These are phyloP conservation scores for Metacarcinus magister DNA, from an alignment of 2,888 invertebrate genomes.

Conservation along the genomic window DNA sequence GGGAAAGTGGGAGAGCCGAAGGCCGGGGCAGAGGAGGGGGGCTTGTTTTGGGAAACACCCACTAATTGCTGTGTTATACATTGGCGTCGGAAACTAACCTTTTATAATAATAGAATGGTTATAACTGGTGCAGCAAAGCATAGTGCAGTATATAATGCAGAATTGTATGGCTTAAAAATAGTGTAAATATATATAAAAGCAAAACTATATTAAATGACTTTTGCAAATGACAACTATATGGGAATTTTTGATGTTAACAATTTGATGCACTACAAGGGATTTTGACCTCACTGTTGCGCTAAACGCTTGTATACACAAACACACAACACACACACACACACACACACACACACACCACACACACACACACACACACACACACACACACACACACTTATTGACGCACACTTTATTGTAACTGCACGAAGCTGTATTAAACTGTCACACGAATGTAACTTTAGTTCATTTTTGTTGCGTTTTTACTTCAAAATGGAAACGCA, in stretches of 20 bases:
- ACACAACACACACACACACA: no score
- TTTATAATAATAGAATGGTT: background rate
- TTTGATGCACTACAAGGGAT: background rate
- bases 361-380: background rate
- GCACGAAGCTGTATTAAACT: background rate
- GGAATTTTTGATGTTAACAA: background rate
- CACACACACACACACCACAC: no score
- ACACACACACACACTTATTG: background rate
- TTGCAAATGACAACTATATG: background rate
- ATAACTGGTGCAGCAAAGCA: background rate
- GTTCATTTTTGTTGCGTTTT: background rate
- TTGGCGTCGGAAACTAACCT: background rate
- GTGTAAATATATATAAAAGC: background rate
- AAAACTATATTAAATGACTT: background rate
- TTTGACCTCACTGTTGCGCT: no score
- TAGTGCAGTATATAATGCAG: background rate
- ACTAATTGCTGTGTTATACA: conserved; percentile 13
- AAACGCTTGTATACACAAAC: no score
- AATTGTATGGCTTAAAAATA: background rate
- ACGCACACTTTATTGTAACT: background rate
- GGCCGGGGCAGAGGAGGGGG: background rate
- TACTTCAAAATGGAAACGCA: background rate
- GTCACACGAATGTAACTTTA: background rate
- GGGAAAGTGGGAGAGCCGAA: background rate
- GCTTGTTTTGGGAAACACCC: background rate